A percentile compares a stretch with the other conserved stretches of the same genome.
Evolutionary conservation across 2,797 vertebrate genomes (phyloP).

Genomic region (Gymnodraco acuticeps): DNA sequence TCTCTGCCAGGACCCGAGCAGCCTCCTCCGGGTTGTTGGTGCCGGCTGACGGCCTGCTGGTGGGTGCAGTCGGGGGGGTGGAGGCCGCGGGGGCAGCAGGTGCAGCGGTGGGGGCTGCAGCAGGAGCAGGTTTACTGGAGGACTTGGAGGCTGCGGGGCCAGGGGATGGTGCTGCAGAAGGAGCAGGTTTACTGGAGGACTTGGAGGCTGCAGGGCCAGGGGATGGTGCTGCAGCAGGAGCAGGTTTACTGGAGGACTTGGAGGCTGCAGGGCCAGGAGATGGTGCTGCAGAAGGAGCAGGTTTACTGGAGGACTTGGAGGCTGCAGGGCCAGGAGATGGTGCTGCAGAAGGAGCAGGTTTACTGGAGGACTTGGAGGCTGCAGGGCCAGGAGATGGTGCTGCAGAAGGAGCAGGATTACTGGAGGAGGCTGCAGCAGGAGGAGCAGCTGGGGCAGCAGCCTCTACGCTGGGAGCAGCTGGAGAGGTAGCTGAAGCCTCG

Average conservation of each 20-base stretch:
- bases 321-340: neutral
- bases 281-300: no score
- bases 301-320: neutral
- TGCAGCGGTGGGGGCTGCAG: neutral
- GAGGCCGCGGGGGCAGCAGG: neutral
- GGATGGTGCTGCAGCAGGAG: slow-evolving; percentile 23
- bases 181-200: no score
- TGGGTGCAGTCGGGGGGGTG: neutral
- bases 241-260: slow-evolving; percentile 1
- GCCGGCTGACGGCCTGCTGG: slow-evolving; percentile 85
- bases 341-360: no score
- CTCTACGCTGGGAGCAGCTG: slow-evolving; percentile 25
- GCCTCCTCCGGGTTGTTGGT: slow-evolving; percentile 94
- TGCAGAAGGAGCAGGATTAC: no score
- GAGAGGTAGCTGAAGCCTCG: slow-evolving; percentile 34
- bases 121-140: slow-evolving; percentile 14
- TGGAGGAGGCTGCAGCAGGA: neutral
- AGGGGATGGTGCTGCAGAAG: slow-evolving; percentile 28
- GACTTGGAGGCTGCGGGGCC: neutral
- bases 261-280: neutral
- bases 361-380: no score
- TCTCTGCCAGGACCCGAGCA: slow-evolving; percentile 90
- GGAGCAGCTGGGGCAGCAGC: slow-evolving; percentile 22
- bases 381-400: no score
- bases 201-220: no score